Percentiles rank a stretch among this genome's conserved stretches.
Conservation (phyloP, 2,113 vertebrate species). For the Hippocampus barbouri region DNA sequence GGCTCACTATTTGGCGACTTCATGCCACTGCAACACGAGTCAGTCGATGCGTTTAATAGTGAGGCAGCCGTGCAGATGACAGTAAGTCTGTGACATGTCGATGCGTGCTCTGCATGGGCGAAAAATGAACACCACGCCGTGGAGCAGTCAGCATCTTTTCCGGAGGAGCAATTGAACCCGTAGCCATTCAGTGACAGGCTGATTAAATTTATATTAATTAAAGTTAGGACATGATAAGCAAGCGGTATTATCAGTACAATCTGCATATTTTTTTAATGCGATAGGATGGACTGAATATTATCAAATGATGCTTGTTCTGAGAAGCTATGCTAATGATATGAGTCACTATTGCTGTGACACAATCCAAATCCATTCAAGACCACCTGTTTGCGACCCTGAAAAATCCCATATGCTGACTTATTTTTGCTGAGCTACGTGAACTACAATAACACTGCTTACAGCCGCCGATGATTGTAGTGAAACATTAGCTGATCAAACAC, state of each 20-base stretch:
- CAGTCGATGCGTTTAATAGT: neutral
- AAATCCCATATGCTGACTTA: constrained; percentile 22
- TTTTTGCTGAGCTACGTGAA: constrained; percentile 41
- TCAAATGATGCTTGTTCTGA: constrained; percentile 14
- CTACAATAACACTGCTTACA: constrained; percentile 24
- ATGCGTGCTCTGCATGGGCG: neutral
- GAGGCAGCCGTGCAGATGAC: neutral
- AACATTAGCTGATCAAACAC: constrained; percentile 39
- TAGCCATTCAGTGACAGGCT: neutral
- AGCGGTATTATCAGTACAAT: constrained; percentile 26
- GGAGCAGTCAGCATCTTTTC: neutral
- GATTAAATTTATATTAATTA: constrained; percentile 1
- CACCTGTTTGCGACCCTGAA: constrained; percentile 17
- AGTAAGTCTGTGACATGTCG: neutral
- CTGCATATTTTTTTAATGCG: constrained; percentile 9
- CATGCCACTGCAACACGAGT: neutral
- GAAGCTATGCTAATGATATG: constrained; percentile 13
- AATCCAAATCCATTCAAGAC: constrained; percentile 8
- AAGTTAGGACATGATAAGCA: constrained; percentile 10
- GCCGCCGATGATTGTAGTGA: constrained; percentile 17
- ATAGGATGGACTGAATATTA: constrained; percentile 4
- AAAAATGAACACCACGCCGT: neutral
- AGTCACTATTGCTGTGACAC: neutral
- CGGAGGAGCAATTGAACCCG: neutral
- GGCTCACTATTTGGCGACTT: neutral